Percentiles rank a stretch among this genome's conserved stretches.
Evolutionary conservation across 2,113 vertebrate genomes (phyloP).

Genomic region (Mellivora capensis): DNA sequence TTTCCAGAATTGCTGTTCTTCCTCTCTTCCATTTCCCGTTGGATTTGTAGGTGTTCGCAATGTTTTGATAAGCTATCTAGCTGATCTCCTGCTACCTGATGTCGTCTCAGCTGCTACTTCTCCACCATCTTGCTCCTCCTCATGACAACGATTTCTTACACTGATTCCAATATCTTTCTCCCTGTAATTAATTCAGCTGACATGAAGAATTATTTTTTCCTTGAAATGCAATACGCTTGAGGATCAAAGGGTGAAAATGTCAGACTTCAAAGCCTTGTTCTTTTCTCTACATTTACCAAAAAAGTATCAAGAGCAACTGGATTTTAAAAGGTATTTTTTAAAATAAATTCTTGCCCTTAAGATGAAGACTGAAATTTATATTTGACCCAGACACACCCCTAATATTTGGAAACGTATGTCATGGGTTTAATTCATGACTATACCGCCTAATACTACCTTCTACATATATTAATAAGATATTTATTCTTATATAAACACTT

Average conservation of each 20-base stretch:
- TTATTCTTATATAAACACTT: neutral
- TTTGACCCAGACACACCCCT: neutral
- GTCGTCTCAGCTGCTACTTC: no score
- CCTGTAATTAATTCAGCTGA: neutral
- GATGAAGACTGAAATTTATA: neutral
- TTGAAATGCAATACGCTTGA: slow-evolving; percentile 4
- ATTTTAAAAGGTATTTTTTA: neutral
- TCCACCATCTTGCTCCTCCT: neutral
- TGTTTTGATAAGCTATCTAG: no score
- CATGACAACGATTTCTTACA: neutral
- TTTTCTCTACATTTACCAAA: slow-evolving; percentile 22
- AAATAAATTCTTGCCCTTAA: neutral
- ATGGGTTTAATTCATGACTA: neutral
- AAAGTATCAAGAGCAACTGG: no score
- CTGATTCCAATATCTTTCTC: neutral
- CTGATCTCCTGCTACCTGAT: no score
- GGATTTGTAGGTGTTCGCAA: no score
- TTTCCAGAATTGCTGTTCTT: no score
- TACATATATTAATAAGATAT: neutral
- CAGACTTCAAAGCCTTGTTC: neutral
- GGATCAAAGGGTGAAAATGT: neutral
- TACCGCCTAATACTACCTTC: neutral
- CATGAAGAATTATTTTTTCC: slow-evolving; percentile 1
- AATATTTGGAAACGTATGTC: neutral
- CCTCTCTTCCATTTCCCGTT: no score